phyloP scores from a whole-genome alignment of 53 echinoderm and acorn worm genomes.

The Echinometra lucunter region DNA sequence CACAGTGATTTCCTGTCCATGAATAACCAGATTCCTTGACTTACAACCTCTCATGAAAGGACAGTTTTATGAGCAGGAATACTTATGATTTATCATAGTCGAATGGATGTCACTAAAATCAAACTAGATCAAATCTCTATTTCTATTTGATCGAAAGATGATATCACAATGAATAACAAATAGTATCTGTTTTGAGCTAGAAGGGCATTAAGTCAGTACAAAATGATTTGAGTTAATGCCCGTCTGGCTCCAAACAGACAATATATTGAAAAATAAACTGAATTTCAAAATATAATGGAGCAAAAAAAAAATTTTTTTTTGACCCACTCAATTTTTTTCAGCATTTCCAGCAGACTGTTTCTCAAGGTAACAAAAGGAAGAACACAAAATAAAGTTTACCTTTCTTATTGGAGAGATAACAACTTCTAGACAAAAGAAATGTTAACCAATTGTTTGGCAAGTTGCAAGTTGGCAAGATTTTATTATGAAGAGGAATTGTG shows the following conservation, averaged over 20 bases:
- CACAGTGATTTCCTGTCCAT: not conserved
- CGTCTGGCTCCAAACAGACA: too few species aligned
- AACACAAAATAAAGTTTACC: not conserved
- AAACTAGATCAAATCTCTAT: not conserved
- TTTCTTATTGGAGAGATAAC: not conserved
- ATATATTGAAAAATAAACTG: too few species aligned
- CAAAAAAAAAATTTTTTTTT: too few species aligned
- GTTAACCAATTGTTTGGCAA: not conserved
- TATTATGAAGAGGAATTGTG: not conserved
- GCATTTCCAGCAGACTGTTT: not conserved
- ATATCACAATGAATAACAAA: too few species aligned
- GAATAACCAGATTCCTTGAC: not conserved
- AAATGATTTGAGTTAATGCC: too few species aligned
- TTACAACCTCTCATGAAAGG: not conserved
- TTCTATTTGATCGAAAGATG: not conserved
- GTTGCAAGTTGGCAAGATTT: conserved; percentile 11
- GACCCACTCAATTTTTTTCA: not conserved
- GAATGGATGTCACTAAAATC: not conserved
- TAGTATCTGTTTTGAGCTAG: too few species aligned
- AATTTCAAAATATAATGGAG: too few species aligned
- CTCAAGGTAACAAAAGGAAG: not conserved
- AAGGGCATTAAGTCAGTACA: too few species aligned
- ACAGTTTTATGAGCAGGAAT: not conserved
- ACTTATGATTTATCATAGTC: not conserved
- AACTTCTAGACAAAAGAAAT: not conserved